A percentile compares a stretch with the other conserved stretches of the same genome.
Conservation (phyloP, 2,797 vertebrate species). For the Aldrovandia affinis region DNA sequence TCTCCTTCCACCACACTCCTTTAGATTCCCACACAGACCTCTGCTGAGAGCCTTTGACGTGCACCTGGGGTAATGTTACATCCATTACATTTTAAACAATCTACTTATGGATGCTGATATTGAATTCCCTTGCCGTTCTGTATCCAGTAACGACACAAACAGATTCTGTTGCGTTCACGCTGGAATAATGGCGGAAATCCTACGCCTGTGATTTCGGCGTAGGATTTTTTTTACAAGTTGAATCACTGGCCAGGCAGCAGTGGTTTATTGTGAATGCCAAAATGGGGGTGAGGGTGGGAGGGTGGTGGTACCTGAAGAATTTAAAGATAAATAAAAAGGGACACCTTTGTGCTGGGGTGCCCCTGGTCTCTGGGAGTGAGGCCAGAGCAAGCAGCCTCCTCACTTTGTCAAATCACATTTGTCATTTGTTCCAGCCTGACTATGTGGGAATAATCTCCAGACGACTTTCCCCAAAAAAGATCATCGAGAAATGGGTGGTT, state of each 20-base stretch:
- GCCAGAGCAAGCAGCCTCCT: neutral
- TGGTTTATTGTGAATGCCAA: too few species aligned
- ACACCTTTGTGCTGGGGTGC: neutral
- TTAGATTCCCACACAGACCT: too few species aligned
- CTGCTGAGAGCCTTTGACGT: too few species aligned
- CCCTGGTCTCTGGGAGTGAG: too few species aligned
- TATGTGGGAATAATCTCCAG: conserved; percentile 94
- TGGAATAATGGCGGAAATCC: neutral
- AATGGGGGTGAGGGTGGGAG: neutral
- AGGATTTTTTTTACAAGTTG: neutral
- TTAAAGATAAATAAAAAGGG: neutral
- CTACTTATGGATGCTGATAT: too few species aligned
- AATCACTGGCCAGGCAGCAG: too few species aligned
- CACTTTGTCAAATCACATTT: neutral
- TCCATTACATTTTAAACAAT: too few species aligned
- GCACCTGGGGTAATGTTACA: too few species aligned
- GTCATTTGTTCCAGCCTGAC: conserved; percentile 75
- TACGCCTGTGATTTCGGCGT: neutral
- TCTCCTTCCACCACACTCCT: too few species aligned
- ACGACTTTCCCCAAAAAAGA: conserved; percentile 89
- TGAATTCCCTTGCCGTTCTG: neutral
- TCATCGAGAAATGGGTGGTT: conserved; percentile 95
- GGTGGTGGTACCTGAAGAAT: neutral
- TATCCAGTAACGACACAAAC: neutral
- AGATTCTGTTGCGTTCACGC: neutral